A percentile compares a stretch with the other conserved stretches of the same genome.
phyloP scores from a whole-genome alignment of 1,140 invertebrate genomes.

The Artemia franciscana region DNA sequence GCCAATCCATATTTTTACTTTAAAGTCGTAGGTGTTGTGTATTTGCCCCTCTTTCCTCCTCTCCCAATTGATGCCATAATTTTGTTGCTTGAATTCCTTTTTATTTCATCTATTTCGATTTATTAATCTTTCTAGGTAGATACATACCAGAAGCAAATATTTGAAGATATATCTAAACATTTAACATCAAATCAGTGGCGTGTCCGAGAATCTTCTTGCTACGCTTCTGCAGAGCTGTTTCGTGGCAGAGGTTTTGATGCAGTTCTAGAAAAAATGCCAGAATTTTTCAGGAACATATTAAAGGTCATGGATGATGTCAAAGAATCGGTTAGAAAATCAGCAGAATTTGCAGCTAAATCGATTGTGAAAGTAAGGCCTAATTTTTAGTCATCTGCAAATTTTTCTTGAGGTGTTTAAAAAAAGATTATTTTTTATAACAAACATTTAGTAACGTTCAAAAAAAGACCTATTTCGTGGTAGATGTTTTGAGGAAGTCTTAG shows the following conservation, averaged over 20 bases:
- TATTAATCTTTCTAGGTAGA: slow-evolving; percentile 55
- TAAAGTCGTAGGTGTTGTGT: too few species aligned
- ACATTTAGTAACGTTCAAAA: too few species aligned
- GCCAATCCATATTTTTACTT: too few species aligned
- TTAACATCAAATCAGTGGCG: slow-evolving; percentile 62
- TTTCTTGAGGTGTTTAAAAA: too few species aligned
- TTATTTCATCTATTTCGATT: slow-evolving; percentile 9
- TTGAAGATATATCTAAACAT: slow-evolving; percentile 52
- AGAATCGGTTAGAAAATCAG: slow-evolving; percentile 55
- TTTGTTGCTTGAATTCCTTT: slow-evolving; percentile 2
- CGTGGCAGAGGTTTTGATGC: slow-evolving; percentile 25
- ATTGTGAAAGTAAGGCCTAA: slow-evolving; percentile 45
- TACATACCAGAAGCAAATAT: slow-evolving; percentile 62
- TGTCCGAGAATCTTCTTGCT: slow-evolving; percentile 67
- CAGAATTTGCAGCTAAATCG: slow-evolving; percentile 44
- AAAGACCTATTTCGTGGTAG: slow-evolving; percentile 45
- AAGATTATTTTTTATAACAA: too few species aligned
- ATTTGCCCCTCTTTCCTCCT: too few species aligned
- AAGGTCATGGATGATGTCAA: slow-evolving; percentile 83
- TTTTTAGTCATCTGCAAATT: too few species aligned
- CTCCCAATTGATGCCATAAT: too few species aligned
- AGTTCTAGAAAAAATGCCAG: slow-evolving; percentile 30
- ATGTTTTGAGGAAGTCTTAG: slow-evolving; percentile 22
- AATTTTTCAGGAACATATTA: slow-evolving; percentile 59
- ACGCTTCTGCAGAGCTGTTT: slow-evolving; percentile 59